Base-by-base conservation (phyloP, 1,140 invertebrate genomes). In the Ephestia elutella region DNA sequence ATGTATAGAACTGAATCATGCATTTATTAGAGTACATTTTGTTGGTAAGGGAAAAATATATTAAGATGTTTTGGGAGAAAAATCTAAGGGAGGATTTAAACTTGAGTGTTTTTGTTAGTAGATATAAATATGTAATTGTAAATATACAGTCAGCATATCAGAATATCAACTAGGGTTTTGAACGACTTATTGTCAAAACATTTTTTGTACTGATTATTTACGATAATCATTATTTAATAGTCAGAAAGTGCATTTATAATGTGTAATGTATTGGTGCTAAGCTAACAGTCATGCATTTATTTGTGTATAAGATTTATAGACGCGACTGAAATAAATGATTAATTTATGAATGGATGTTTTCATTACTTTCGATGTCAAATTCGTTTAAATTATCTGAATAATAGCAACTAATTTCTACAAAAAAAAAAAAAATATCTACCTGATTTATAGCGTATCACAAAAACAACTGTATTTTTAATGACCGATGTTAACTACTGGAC, bases 221-320 rank as follows among this genome's bases (percentile, higher is more conserved):
- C 59, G 75, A 82, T 80, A 82, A 78, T 82, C 75, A 81, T 66
- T 67, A 68, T 61, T 57, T 58, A 63, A 68, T 78, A 86, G 80
- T 86, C 83, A 84, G 69, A 78, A 38, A 63, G 70, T 84, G 81
- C 83, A 86, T 86, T 86, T 84, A 86, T 74, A 75, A 79, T 63
- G 66, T 65, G 70, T 76, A 75, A 71, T 63, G 61, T 68, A 61
- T 68, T 75, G 83, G 81, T 84, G 81, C 81, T 86, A 86, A 81
- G 71, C 28, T 64, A 71, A 44, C 38, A 44, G 38, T 44, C 38
- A 15, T 44, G 38, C 38, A 44, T 44, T 44, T 44, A 44, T 44
- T 44, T 44, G 15, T 44, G 38, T 44, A 44, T 44, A 44, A 49
- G 25, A 57, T 1, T 44, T 44, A 44, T 15, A 44, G 38, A 44